Percentiles rank a stretch among this genome's conserved stretches.
Conservation (phyloP, 2,888 invertebrate genomes). For the Gandaritis pyraliata region DNA sequence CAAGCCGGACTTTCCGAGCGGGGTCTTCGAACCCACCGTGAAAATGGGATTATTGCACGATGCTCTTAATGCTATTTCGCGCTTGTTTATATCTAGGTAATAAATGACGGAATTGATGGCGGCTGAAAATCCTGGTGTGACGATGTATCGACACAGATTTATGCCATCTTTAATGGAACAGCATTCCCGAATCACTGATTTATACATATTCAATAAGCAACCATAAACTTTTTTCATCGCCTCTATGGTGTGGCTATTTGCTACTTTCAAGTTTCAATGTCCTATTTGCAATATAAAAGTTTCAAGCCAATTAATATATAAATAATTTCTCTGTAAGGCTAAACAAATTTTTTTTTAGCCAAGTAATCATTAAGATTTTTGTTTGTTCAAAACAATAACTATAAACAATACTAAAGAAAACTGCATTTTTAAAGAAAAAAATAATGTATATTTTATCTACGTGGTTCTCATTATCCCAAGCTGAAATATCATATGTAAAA, state of each 20-base stretch:
- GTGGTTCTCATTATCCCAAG: too few relatives aligned
- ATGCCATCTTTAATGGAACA: constrained; percentile 13
- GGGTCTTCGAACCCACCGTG: constrained; percentile 78
- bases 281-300: neutral
- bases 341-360: too few relatives aligned
- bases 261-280: neutral
- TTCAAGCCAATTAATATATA: too few relatives aligned
- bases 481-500: too few relatives aligned
- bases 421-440: too few relatives aligned
- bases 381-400: too few relatives aligned
- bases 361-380: too few relatives aligned
- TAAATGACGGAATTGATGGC: constrained; percentile 34
- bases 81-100: constrained; percentile 57
- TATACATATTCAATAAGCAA: constrained; percentile 1
- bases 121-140: constrained; percentile 30
- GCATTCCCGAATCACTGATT: constrained; percentile 3
- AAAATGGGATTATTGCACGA: constrained; percentile 79
- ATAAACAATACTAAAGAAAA: too few relatives aligned
- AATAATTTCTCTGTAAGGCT: too few relatives aligned
- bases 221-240: neutral
- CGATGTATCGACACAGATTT: constrained; percentile 15
- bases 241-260: neutral
- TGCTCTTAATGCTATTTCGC: constrained; percentile 69
- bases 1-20: constrained; percentile 40
- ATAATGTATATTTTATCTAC: too few relatives aligned